phyloP scores from a whole-genome alignment of 2,113 vertebrate species.

The Vulpes vulpes region DNA sequence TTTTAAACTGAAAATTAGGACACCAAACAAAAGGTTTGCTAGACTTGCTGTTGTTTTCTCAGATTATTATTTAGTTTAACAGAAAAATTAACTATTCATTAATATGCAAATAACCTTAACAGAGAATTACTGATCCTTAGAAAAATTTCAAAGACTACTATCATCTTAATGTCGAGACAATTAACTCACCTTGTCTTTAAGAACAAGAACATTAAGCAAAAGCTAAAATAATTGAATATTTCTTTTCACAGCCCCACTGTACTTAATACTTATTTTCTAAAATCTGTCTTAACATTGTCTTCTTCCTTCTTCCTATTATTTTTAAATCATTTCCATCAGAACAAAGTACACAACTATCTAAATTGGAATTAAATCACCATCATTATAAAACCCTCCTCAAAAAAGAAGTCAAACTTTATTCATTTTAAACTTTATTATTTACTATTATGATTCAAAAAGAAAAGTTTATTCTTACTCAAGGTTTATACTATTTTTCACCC shows the following conservation, averaged over 20 bases:
- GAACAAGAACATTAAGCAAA: neutral
- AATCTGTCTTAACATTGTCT: neutral
- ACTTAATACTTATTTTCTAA: slow-evolving; percentile 14
- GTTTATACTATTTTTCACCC: neutral
- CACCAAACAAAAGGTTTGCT: neutral
- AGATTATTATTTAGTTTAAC: neutral
- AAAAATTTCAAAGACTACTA: neutral
- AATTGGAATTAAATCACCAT: neutral
- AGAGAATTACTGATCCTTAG: neutral
- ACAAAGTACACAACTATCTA: neutral
- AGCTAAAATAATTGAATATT: neutral
- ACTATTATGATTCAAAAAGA: neutral
- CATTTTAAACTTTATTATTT: neutral
- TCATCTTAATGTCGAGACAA: neutral
- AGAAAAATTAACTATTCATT: neutral
- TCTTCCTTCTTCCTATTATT: neutral
- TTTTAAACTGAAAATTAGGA: neutral
- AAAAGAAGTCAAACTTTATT: neutral
- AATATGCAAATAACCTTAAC: neutral
- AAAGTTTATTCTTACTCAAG: neutral
- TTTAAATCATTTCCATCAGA: neutral
- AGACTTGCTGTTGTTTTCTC: neutral
- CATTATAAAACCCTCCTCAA: neutral
- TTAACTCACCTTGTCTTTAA: neutral
- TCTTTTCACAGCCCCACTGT: neutral